Conservation (phyloP, 2,888 invertebrate genomes). For the Folsomia candida region DNA sequence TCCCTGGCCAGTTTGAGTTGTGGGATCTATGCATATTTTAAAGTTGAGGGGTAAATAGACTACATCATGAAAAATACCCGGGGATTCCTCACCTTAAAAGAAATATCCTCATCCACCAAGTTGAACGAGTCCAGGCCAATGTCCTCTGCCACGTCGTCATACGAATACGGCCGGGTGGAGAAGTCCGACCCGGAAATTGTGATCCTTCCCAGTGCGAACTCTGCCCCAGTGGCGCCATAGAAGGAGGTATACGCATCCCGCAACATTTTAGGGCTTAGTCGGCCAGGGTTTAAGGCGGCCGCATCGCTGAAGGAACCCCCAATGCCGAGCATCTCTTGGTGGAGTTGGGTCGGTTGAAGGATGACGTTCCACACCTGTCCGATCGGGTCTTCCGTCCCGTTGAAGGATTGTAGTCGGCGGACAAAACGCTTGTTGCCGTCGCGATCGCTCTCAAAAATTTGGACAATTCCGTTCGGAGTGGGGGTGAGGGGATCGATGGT, state of each 20-base stretch:
- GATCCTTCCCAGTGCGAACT: constrained; percentile 18
- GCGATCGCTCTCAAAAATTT: constrained; percentile 9
- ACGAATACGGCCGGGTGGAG: constrained; percentile 13
- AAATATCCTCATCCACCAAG: constrained; percentile 55
- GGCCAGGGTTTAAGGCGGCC: not conserved
- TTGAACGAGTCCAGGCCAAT: constrained; percentile 54
- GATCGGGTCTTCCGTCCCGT: not conserved
- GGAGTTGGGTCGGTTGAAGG: not conserved
- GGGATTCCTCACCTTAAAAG: constrained; percentile 56
- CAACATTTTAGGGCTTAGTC: not conserved
- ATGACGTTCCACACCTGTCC: constrained; percentile 35
- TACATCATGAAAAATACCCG: no score
- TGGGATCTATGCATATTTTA: no score
- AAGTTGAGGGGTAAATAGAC: no score
- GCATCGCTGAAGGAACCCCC: constrained; percentile 13
- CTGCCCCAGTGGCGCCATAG: constrained; percentile 11
- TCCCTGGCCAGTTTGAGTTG: constrained; percentile 37
- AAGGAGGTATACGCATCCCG: constrained; percentile 59
- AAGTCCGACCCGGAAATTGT: constrained; percentile 20
- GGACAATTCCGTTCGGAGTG: constrained; percentile 43
- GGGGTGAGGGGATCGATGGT: constrained; percentile 60
- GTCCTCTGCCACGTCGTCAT: constrained; percentile 24
- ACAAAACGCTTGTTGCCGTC: not conserved
- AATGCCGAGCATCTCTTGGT: constrained; percentile 14
- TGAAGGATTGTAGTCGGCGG: not conserved